Evolutionary conservation across 2,797 vertebrate species (phyloP).

Genomic region (Sebastes itinus): DNA sequence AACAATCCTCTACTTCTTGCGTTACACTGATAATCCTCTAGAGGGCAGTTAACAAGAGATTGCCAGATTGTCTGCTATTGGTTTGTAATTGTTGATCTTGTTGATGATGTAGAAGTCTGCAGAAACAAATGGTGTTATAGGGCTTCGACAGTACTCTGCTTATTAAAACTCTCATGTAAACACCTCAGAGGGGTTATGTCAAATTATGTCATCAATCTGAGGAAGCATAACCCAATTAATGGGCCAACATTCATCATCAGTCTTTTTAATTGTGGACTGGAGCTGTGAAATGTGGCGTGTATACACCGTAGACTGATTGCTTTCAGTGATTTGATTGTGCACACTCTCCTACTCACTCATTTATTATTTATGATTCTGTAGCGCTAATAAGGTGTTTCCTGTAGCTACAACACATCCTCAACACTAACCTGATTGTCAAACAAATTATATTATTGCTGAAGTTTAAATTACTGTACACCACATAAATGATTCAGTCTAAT

Average conservation of each 20-base stretch:
- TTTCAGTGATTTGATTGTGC: constrained; percentile 38
- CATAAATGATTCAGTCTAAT: constrained; percentile 62
- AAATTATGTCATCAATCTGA: constrained; percentile 62
- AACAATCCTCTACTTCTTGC: neutral
- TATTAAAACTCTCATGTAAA: constrained; percentile 59
- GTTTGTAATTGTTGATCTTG: neutral
- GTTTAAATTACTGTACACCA: constrained; percentile 48
- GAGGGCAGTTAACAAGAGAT: neutral
- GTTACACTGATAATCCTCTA: neutral
- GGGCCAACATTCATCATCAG: constrained; percentile 46
- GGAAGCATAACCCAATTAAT: constrained; percentile 54
- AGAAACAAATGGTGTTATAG: neutral
- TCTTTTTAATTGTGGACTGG: constrained; percentile 52
- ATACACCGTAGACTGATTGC: constrained; percentile 39
- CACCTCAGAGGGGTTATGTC: constrained; percentile 45
- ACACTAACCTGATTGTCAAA: constrained; percentile 47
- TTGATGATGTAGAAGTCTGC: neutral
- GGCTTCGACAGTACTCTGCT: constrained; percentile 16
- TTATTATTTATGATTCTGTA: constrained; percentile 54
- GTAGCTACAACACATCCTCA: constrained; percentile 34
- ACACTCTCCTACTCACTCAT: constrained; percentile 46
- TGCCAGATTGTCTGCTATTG: too few species aligned
- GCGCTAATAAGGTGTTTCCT: constrained; percentile 60
- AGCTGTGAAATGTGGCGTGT: constrained; percentile 40
- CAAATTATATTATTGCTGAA: constrained; percentile 38